Evolutionary conservation across 1,140 invertebrate species (phyloP).

Genomic region (Ips typographus): DNA sequence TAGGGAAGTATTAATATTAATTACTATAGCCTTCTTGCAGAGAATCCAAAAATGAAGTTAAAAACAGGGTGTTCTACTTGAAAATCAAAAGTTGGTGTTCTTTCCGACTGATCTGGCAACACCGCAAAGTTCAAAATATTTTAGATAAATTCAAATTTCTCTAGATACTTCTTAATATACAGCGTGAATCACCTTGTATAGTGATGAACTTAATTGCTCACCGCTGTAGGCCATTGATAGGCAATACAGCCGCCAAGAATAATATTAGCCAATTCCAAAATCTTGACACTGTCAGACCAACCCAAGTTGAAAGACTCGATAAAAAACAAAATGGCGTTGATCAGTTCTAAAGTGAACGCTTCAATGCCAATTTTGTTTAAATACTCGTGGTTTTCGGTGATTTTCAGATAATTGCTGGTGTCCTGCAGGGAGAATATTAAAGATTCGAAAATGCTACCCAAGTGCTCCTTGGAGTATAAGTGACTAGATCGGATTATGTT

Average conservation of each 20-base stretch:
- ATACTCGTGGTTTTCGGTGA: background rate
- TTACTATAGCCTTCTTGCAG: too few relatives aligned
- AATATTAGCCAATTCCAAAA: slow-evolving; percentile 17
- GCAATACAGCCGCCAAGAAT: background rate
- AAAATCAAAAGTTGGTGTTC: too few relatives aligned
- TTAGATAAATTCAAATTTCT: too few relatives aligned
- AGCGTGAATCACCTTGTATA: too few relatives aligned
- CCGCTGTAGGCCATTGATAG: slow-evolving; percentile 17
- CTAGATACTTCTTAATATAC: too few relatives aligned
- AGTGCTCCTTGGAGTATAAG: slow-evolving; percentile 20
- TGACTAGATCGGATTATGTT: slow-evolving; percentile 18
- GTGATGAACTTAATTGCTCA: background rate
- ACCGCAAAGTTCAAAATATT: too few relatives aligned
- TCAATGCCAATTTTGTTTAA: slow-evolving; percentile 3
- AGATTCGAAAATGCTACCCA: slow-evolving; percentile 13
- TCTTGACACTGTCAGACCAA: slow-evolving; percentile 25
- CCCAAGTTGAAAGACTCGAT: slow-evolving; percentile 19
- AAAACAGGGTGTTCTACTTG: too few relatives aligned
- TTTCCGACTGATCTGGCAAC: too few relatives aligned
- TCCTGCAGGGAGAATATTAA: slow-evolving; percentile 24
- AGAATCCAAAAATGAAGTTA: too few relatives aligned
- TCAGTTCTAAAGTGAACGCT: background rate
- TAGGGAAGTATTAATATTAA: too few relatives aligned
- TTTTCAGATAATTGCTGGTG: slow-evolving; percentile 10
- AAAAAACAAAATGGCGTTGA: slow-evolving; percentile 13